Base-by-base conservation (phyloP, 2,113 vertebrate genomes). In the Oriolus oriolus region DNA sequence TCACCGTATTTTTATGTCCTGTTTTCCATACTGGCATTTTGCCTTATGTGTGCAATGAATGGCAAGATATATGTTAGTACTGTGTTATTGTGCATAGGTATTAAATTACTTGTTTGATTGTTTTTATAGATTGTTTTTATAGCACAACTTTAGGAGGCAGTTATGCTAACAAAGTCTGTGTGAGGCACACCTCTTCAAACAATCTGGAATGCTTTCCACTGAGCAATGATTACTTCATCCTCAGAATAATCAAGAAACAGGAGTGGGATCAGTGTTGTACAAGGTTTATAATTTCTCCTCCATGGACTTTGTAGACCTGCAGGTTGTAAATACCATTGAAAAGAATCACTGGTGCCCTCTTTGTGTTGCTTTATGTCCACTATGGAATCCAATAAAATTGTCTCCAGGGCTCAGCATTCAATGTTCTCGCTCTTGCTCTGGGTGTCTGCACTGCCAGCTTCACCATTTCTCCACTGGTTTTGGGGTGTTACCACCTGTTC, bases 121-220 rank as follows among this genome's bases (percentile, higher is more conserved):
- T 35, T 94, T 80, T 78, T 35, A 45, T 81, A 42, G 44, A 30
- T 57, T 71, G 37, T 54, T 81, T 44, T 89, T 49, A 42, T 74
- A 68, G 31, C 73, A 65, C 11, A 77, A 12, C 68, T 90, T 90
- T 12, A 77, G 85, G 30, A 88, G 41, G 50, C 30, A 53, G 33
- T 75, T 33, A 63, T 9, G 12, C n/a, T 90, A 53, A 78, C 74
- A 88, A 91, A 93, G 82, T 63, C 54, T 50, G 26, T 66, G 65
- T 4, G 13, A 68, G 79, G 24, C 21, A 26, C 81, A 68, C 61
- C 45, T 89, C 65, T 68, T 93, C 52, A 42, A 74, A 63, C 65
- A 79, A 68, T 24, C 27, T 88, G 39, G 56, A 90, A 65, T 61
- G 19, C 14, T 87, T 83, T 93, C 75, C 7, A 5, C 19, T 35